Evolutionary conservation across 92 coral and sea anemone species (phyloP).

Genomic region (Parazoanthus swiftii): DNA sequence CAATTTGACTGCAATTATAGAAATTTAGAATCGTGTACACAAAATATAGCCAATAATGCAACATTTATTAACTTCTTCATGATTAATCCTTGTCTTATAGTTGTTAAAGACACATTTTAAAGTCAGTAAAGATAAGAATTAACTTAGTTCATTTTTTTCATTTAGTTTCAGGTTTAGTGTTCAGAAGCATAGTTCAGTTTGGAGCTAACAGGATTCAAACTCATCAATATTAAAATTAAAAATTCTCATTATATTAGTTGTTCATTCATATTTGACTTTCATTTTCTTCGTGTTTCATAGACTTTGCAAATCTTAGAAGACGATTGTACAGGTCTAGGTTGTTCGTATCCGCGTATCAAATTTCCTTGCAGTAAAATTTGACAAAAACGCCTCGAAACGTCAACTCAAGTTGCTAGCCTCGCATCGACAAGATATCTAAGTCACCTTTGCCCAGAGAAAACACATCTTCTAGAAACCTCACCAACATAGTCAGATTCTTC

Average conservation of each 20-base stretch:
- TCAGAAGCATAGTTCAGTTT: background rate
- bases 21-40: background rate
- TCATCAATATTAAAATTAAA: background rate
- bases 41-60: no score
- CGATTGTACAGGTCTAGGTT: background rate
- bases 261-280: background rate
- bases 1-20: background rate
- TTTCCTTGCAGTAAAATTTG: background rate
- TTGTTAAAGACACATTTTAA: background rate
- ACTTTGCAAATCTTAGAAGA: no score
- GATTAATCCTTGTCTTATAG: background rate
- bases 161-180: background rate
- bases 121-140: background rate
- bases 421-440: background rate
- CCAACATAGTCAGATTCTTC: no score
- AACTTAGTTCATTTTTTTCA: background rate
- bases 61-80: slow-evolving; percentile 3
- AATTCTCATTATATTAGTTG: background rate
- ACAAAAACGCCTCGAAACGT: background rate
- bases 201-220: background rate
- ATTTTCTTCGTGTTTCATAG: background rate
- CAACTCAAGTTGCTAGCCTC: background rate
- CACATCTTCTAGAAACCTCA: background rate
- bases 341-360: no score
- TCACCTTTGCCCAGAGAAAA: background rate